These are phyloP conservation scores for Epinephelus lanceolatus DNA, from an alignment of 2,113 vertebrate species.

Conservation along the genomic window DNA sequence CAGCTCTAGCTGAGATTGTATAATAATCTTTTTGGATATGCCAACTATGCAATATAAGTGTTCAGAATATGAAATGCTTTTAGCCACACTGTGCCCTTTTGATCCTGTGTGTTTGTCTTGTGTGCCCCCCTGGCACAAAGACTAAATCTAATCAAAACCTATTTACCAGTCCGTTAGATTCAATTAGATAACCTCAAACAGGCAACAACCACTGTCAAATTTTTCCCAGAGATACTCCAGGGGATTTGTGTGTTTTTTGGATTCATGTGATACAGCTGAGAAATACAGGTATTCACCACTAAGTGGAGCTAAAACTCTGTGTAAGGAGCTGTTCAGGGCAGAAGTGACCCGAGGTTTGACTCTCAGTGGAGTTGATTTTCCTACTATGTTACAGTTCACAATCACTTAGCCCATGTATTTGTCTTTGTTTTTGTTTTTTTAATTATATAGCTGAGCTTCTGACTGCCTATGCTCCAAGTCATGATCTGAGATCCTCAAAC, in stretches of 20 bases:
- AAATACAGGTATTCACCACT: constrained; percentile 49
- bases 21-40: background rate
- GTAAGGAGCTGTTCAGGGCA: background rate
- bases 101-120: background rate
- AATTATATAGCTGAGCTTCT: too few relatives aligned
- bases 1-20: background rate
- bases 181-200: background rate
- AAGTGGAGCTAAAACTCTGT: constrained; percentile 47
- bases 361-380: background rate
- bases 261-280: background rate
- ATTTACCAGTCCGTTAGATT: background rate
- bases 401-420: too few relatives aligned
- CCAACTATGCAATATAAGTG: background rate
- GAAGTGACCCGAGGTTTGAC: background rate
- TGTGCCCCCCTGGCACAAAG: background rate
- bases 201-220: background rate
- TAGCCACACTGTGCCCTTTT: background rate
- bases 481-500: too few relatives aligned
- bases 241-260: background rate
- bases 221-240: background rate
- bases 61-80: background rate
- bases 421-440: background rate
- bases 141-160: background rate
- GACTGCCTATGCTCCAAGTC: too few relatives aligned
- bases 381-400: background rate